Conservation (phyloP, 2,888 invertebrate genomes). For the Plebejus melissa region DNA sequence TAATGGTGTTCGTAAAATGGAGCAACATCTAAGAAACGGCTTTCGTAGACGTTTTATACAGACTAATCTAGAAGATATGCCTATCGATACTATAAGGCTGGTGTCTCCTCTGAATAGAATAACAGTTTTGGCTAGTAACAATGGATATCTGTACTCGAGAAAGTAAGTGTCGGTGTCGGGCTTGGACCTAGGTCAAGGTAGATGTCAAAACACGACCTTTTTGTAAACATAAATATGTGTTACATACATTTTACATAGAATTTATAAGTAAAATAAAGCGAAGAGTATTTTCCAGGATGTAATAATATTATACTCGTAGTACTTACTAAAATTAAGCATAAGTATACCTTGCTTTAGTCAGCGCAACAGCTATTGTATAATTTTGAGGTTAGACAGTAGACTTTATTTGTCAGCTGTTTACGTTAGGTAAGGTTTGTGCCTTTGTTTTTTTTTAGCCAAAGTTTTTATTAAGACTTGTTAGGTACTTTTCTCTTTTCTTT, state of each 20-base stretch:
- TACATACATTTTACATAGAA: not conserved
- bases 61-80: constrained; percentile 53
- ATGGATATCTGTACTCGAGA: constrained; percentile 44
- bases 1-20: constrained; percentile 46
- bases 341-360: too few relatives aligned
- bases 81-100: constrained; percentile 61
- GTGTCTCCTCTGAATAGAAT: constrained; percentile 66
- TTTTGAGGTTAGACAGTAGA: not conserved
- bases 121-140: constrained; percentile 57
- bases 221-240: not conserved
- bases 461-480: too few relatives aligned
- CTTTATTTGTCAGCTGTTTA: not conserved
- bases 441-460: too few relatives aligned
- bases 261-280: not conserved
- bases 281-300: not conserved
- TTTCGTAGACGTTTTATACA: constrained; percentile 65
- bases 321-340: too few relatives aligned
- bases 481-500: too few relatives aligned
- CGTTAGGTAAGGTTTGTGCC: not conserved
- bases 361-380: not conserved
- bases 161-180: constrained; percentile 53
- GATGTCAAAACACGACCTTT: not conserved
- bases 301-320: not conserved
- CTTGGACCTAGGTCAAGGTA: not conserved
- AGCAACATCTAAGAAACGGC: constrained; percentile 49